Evolutionary conservation across 2,888 invertebrate genomes (phyloP).

Genomic region (Linnaemya vulpina): DNA sequence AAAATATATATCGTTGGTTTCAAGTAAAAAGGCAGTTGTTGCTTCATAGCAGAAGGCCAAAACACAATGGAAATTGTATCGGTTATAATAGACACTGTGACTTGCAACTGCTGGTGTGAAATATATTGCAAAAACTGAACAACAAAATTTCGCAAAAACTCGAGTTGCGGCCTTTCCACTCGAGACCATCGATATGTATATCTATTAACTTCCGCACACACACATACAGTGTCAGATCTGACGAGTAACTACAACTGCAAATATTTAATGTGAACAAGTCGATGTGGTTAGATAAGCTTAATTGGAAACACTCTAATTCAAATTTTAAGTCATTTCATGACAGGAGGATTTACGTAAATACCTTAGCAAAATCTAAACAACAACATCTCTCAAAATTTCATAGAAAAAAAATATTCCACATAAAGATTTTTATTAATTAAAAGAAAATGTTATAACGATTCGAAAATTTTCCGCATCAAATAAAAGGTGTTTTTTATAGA

Average conservation of each 20-base stretch:
- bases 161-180: too few relatives aligned
- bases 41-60: too few relatives aligned
- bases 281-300: background rate
- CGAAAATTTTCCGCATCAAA: too few relatives aligned
- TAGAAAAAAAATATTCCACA: background rate
- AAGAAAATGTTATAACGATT: background rate
- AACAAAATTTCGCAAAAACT: too few relatives aligned
- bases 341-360: background rate
- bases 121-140: too few relatives aligned
- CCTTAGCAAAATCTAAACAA: background rate
- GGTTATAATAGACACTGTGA: too few relatives aligned
- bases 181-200: too few relatives aligned
- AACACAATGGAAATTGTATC: too few relatives aligned
- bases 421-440: background rate
- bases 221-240: background rate
- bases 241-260: background rate
- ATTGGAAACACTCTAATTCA: background rate
- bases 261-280: background rate
- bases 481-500: too few relatives aligned
- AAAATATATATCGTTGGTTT: too few relatives aligned
- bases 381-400: background rate
- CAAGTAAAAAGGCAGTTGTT: too few relatives aligned
- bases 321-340: slow-evolving; percentile 1
- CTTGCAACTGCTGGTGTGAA: too few relatives aligned
- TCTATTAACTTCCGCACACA: background rate